phyloP scores from a whole-genome alignment of 2,888 invertebrate genomes.

The Andrena minutula region DNA sequence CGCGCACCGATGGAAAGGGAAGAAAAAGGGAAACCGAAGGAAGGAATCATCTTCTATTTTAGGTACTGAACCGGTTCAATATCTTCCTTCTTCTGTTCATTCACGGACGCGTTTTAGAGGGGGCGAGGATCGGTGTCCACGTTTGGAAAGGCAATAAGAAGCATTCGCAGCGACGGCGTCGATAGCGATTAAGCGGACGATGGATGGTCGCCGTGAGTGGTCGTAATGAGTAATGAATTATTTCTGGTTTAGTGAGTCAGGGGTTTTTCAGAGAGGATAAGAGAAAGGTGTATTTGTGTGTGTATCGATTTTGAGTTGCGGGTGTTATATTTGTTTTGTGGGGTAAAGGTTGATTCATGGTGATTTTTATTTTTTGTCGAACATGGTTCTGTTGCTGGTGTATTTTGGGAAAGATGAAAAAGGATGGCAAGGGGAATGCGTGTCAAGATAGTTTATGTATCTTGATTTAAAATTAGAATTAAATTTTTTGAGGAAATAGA shows the following conservation, averaged over 20 bases:
- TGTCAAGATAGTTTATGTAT: neutral
- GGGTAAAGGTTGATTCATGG: neutral
- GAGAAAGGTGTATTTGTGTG: neutral
- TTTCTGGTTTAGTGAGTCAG: no score
- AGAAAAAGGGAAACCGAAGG: conserved; percentile 51
- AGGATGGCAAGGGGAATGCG: neutral
- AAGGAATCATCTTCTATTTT: conserved; percentile 69
- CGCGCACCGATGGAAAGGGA: conserved; percentile 11
- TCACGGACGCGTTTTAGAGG: conserved; percentile 31
- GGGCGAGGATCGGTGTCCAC: conserved; percentile 15
- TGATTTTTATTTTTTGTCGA: neutral
- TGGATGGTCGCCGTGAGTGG: conserved; percentile 17
- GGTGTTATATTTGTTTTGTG: neutral
- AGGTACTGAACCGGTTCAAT: conserved; percentile 73
- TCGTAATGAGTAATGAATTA: neutral
- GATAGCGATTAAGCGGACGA: conserved; percentile 19
- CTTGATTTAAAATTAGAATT: no score
- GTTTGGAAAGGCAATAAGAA: conserved; percentile 19
- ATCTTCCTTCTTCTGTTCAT: conserved; percentile 68
- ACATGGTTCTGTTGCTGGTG: neutral
- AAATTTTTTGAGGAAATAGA: no score
- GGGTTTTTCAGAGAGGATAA: no score
- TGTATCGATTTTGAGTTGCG: neutral
- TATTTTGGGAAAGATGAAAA: neutral
- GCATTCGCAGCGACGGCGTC: conserved; percentile 3